Percentiles rank a stretch among this genome's conserved stretches.
phyloP scores from a whole-genome alignment of 2,797 vertebrate genomes.

The Chaetophractus vellerosus region DNA sequence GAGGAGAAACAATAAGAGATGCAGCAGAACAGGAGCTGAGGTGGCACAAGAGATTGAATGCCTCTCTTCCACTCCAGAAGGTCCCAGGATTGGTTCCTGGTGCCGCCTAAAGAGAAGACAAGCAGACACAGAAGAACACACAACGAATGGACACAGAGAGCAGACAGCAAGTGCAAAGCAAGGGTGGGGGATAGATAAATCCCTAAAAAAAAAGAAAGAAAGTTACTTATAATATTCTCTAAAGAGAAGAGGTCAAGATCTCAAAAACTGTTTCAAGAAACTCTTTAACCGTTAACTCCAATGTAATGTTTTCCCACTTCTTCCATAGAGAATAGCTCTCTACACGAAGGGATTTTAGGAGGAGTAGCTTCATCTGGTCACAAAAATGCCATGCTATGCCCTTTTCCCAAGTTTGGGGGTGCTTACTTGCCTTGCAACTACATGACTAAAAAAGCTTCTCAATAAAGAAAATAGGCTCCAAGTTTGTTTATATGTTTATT shows the following conservation, averaged over 20 bases:
- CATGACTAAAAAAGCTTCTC: not conserved
- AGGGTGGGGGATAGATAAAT: too few relatives aligned
- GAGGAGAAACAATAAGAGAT: too few relatives aligned
- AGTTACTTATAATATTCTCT: not conserved
- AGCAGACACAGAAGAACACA: too few relatives aligned
- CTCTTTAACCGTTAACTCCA: not conserved
- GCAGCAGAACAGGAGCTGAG: too few relatives aligned
- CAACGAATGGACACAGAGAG: too few relatives aligned
- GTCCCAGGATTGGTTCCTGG: too few relatives aligned
- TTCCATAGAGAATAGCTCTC: not conserved
- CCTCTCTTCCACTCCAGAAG: too few relatives aligned
- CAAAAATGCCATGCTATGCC: not conserved
- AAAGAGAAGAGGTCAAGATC: not conserved
- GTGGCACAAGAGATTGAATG: too few relatives aligned
- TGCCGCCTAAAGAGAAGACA: too few relatives aligned
- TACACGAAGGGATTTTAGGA: not conserved
- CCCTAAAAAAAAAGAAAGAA: too few relatives aligned
- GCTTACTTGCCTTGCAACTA: not conserved
- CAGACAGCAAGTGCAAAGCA: too few relatives aligned
- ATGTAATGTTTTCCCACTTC: not conserved
- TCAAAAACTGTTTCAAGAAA: not conserved
- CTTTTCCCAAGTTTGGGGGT: not conserved
- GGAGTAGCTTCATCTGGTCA: not conserved
- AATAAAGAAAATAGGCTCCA: not conserved
- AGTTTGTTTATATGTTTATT: not conserved